Conservation (phyloP, 2,113 vertebrate genomes). For the Catagonus wagneri region DNA sequence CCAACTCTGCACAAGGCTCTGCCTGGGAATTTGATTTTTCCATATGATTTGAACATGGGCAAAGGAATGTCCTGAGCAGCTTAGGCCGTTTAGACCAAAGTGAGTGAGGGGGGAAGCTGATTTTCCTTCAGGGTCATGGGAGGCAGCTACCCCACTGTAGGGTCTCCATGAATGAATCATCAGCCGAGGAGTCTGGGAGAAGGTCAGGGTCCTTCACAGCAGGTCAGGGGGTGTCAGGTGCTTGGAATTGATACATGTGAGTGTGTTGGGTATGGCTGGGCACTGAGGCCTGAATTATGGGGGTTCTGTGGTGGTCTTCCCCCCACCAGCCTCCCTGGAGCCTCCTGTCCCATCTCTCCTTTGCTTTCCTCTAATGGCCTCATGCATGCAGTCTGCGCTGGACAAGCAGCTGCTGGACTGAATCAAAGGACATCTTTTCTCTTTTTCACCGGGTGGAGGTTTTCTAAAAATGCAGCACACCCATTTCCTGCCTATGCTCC, state of each 20-base stretch:
- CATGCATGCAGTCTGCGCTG: accelerated
- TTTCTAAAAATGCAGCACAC: background rate
- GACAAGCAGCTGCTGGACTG: background rate
- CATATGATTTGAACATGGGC: accelerated
- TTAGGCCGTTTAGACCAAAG: background rate
- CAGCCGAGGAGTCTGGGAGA: accelerated
- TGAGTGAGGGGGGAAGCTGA: background rate
- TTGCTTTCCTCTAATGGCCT: background rate
- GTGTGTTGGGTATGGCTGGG: accelerated
- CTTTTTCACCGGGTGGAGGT: accelerated
- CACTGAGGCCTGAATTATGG: too few relatives aligned
- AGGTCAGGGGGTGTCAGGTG: accelerated
- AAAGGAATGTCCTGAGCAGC: accelerated
- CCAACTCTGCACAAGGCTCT: accelerated
- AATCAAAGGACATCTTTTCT: background rate
- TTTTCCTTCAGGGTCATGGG: too few relatives aligned
- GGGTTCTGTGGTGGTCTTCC: too few relatives aligned
- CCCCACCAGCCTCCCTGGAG: background rate
- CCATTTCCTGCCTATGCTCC: too few relatives aligned
- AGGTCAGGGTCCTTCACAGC: background rate
- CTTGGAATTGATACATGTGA: background rate
- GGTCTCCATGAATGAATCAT: background rate
- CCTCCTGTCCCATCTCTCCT: background rate
- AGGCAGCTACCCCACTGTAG: accelerated
- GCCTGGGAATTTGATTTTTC: background rate